These are phyloP conservation scores for Cephus sareptanus DNA, from an alignment of 2,888 invertebrate species.

Conservation along the genomic window DNA sequence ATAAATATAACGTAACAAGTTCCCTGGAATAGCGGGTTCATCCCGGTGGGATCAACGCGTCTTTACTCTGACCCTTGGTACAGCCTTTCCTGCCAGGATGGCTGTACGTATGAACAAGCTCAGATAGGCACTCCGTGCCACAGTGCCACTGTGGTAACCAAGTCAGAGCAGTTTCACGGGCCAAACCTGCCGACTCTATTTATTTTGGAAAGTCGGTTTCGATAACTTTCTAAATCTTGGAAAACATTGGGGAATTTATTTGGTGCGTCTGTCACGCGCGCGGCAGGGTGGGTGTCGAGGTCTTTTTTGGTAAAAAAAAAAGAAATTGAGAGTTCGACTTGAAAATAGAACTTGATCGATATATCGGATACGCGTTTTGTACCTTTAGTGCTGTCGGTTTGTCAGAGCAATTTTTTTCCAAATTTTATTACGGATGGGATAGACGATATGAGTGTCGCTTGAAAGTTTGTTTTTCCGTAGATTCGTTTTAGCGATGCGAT, in stretches of 20 bases:
- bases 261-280: not conserved
- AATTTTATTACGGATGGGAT: not conserved
- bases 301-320: not conserved
- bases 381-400: not conserved
- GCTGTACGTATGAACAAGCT: conserved; percentile 12
- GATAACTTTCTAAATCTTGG: conserved; percentile 28
- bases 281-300: not conserved
- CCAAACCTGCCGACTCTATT: conserved; percentile 32
- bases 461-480: not conserved
- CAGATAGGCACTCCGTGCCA: conserved; percentile 9
- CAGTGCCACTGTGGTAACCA: not conserved
- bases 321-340: not conserved
- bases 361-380: not conserved
- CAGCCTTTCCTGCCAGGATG: conserved; percentile 15
- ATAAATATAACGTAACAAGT: conserved; percentile 67
- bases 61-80: conserved; percentile 36
- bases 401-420: not conserved
- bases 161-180: not conserved
- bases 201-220: conserved; percentile 30
- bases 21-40: conserved; percentile 64
- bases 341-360: not conserved
- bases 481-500: not conserved
- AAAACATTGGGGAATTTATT: conserved; percentile 29
- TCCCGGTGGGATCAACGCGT: conserved; percentile 64
- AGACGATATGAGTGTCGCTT: not conserved